Percentiles rank a stretch among this genome's conserved stretches.
These are phyloP conservation scores for Falco biarmicus DNA, from an alignment of 2,797 vertebrate genomes.

Conservation along the genomic window DNA sequence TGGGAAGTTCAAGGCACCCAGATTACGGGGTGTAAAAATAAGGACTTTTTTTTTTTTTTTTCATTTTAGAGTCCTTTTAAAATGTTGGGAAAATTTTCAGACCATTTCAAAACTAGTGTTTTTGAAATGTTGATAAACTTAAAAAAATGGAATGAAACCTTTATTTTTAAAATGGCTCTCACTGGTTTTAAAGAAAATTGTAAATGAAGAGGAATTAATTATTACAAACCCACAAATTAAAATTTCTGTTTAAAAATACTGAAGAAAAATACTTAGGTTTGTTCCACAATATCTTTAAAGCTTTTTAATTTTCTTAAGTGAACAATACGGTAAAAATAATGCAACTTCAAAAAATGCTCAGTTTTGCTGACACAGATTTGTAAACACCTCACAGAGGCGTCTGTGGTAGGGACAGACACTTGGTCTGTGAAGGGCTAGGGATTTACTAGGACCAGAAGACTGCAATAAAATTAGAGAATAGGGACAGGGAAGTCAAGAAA, in stretches of 20 bases:
- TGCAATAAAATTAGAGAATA: not conserved
- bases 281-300: not conserved
- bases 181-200: not conserved
- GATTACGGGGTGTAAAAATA: constrained; percentile 11
- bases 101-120: not conserved
- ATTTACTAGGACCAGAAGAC: not conserved
- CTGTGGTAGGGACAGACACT: not conserved
- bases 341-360: not conserved
- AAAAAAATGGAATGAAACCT: not conserved
- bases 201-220: not conserved
- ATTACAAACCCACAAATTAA: not conserved
- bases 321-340: not conserved
- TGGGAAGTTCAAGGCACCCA: constrained; percentile 44
- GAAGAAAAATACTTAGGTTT: not conserved
- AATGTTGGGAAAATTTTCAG: not conserved
- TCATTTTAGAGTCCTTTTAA: not conserved
- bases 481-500: not conserved
- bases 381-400: not conserved
- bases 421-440: not conserved
- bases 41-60: not conserved
- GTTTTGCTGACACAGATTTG: not conserved
- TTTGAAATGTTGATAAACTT: not conserved
- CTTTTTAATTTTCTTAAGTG: not conserved
- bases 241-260: not conserved
- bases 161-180: not conserved